phyloP scores from a whole-genome alignment of 2,113 vertebrate species.

The Hiodon tergisus region DNA sequence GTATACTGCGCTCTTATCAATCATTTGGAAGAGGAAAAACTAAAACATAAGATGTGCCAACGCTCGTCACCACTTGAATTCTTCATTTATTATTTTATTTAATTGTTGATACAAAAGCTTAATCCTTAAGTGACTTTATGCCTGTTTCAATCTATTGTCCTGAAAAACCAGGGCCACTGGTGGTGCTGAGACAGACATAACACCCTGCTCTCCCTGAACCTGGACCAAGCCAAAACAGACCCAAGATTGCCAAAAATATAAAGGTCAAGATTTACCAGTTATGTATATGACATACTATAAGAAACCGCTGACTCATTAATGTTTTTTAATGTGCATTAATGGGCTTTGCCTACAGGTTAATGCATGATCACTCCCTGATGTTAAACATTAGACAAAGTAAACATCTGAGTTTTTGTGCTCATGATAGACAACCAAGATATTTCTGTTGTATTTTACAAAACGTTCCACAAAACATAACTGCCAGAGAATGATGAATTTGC shows the following conservation, averaged over 20 bases:
- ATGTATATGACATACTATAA: too few relatives aligned
- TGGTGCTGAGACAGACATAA: constrained; percentile 9
- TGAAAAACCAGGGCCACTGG: constrained; percentile 2
- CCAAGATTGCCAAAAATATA: neutral
- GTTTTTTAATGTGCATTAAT: too few relatives aligned
- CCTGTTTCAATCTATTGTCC: constrained; percentile 3
- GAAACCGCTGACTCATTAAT: too few relatives aligned
- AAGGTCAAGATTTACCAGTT: too few relatives aligned
- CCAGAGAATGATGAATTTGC: too few relatives aligned
- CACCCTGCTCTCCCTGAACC: neutral
- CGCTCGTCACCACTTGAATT: constrained; percentile 8
- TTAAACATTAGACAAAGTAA: too few relatives aligned
- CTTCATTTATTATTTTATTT: neutral
- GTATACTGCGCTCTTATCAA: neutral
- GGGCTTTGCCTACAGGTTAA: too few relatives aligned
- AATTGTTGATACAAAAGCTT: constrained; percentile 6
- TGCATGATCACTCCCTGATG: too few relatives aligned
- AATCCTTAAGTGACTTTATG: constrained; percentile 5
- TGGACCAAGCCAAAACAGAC: neutral
- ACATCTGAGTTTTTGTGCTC: too few relatives aligned
- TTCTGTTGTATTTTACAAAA: too few relatives aligned
- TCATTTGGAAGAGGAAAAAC: neutral
- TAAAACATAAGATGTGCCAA: constrained; percentile 19
- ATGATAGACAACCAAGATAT: too few relatives aligned
- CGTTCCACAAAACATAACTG: too few relatives aligned